These are phyloP conservation scores for Echinarachnius parma DNA, from an alignment of 53 echinoderm and acorn worm species.

Conservation along the genomic window DNA sequence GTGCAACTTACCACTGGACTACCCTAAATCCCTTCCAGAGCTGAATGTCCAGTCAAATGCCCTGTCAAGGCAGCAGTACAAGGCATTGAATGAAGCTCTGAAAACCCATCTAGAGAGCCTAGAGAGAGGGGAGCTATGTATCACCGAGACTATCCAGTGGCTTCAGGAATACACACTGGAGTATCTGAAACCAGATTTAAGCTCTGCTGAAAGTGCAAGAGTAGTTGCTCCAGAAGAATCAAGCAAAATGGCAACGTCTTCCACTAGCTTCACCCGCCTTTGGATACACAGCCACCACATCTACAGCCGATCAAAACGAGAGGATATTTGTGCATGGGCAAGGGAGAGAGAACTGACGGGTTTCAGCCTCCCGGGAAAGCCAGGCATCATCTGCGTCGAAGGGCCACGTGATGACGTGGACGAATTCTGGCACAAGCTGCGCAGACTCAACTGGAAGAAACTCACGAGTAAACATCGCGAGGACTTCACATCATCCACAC, in stretches of 20 bases:
- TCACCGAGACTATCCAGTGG: conserved; percentile 81
- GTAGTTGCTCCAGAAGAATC: background rate
- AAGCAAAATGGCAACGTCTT: conserved; percentile 37
- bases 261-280: conserved; percentile 62
- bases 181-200: conserved; percentile 38
- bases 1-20: conserved; percentile 61
- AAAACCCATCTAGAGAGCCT: conserved; percentile 53
- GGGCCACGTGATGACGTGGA: conserved; percentile 74
- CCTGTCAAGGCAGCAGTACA: conserved; percentile 60
- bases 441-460: conserved; percentile 91
- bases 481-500: conserved; percentile 65
- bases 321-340: conserved; percentile 80
- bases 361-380: conserved; percentile 92
- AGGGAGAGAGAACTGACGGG: conserved; percentile 68
- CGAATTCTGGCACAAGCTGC: conserved; percentile 79
- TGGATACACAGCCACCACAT: conserved; percentile 99
- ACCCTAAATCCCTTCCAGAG: conserved; percentile 69
- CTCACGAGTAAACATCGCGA: conserved; percentile 96
- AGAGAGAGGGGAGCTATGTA: conserved; percentile 75
- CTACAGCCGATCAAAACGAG: conserved; percentile 85
- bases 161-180: conserved; percentile 66
- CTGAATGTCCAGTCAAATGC: conserved; percentile 56
- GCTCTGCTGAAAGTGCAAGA: conserved; percentile 12
- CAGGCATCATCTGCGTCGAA: conserved; percentile 93
- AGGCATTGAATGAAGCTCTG: conserved; percentile 72